Evolutionary conservation across 2,113 vertebrate species (phyloP), one percentile per base, ranked within the genome.

Genomic region (Hydropotes inermis): DNA sequence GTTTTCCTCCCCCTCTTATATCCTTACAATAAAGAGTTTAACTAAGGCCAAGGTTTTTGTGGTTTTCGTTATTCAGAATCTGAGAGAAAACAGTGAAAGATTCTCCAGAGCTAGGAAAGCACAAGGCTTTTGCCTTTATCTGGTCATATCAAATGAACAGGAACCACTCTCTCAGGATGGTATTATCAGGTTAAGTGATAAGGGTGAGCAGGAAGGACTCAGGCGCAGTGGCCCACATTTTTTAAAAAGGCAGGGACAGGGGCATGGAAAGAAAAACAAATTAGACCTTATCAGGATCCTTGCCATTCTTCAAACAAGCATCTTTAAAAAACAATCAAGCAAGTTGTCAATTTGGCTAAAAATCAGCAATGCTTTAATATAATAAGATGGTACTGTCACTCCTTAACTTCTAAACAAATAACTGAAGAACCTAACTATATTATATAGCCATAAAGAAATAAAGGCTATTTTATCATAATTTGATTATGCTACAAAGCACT

Each of bases 401-500:
- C 52, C 61, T 93, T 96, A 58, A 83, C 94, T 95, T 98, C 90
- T 93, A 97, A 98, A 97, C 89, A 98, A 95, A 96, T 92, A 95
- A 93, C 61, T 83, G 78, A 97, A 96, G 95, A 94, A 76, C 47
- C 81, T 92, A 91, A 97, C 89, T 94, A 50, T 95, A 89, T 94
- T 96, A 97, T 97, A 87, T 76, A 96, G 92, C 95, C 91, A 97
- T 93, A 97, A 92, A 97, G 85, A 97, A 98, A 97, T 97, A 97
- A 97, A 97, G 82, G 86, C 91, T 91, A 89, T 97, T 97, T 98
- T 91, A 96, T 98, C 96, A 97, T 97, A 98, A 97, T 97, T 97
- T 97, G 93, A 97, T 97, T 97, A 97, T 92, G 86, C 39, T 95
- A 96, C 78, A 97, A 88, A 98, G 95, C 83, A 88, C 87, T 93